Evolutionary conservation across 1,140 invertebrate genomes (phyloP).

Genomic region (Uloborus diversus): DNA sequence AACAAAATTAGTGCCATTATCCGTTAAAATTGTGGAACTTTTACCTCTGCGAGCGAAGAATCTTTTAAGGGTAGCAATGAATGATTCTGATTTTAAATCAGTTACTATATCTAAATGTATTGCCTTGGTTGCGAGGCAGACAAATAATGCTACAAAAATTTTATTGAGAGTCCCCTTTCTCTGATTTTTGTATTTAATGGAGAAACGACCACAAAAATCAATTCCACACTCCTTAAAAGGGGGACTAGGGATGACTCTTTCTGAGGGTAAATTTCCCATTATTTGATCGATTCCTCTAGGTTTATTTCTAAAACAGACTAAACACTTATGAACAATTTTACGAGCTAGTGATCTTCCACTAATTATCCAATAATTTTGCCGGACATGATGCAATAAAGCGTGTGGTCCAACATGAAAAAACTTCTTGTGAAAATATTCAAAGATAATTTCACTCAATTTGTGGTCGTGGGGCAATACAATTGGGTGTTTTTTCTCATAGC

Average conservation of each 20-base stretch:
- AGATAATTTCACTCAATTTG: background rate
- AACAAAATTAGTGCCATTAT: background rate
- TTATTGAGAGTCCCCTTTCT: background rate
- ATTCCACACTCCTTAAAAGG: conserved; percentile 3
- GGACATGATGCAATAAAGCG: background rate
- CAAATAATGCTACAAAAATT: background rate
- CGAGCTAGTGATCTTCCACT: background rate
- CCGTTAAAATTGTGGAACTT: background rate
- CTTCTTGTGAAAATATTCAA: no score
- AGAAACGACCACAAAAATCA: conserved; percentile 37
- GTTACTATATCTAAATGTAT: conserved; percentile 3
- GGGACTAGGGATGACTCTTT: background rate
- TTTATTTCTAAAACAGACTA: background rate
- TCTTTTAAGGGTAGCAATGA: background rate
- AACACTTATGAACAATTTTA: background rate
- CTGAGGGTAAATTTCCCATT: conserved; percentile 4
- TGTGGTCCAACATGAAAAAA: background rate
- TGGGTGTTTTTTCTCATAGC: no score
- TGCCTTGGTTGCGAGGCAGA: background rate
- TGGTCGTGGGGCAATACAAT: background rate
- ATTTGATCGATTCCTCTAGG: background rate
- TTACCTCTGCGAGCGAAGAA: background rate
- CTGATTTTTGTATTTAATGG: conserved; percentile 1
- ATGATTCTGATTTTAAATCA: background rate
- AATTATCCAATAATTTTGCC: conserved; percentile 5